Evolutionary conservation across 2,888 invertebrate genomes (phyloP).

Genomic region (Agrotis exclamationis): DNA sequence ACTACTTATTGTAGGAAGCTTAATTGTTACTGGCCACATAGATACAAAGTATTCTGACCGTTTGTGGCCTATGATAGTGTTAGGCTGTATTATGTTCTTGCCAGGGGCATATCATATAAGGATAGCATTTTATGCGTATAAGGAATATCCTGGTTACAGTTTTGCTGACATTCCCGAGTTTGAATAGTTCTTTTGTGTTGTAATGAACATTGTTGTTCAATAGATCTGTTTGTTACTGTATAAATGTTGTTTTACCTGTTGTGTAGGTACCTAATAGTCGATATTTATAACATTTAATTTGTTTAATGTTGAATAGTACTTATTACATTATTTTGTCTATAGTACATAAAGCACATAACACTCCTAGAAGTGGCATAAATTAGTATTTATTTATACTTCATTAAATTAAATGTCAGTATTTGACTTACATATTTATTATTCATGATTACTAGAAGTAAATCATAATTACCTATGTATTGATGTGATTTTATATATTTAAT

Average conservation of each 20-base stretch:
- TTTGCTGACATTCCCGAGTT: conserved; percentile 97
- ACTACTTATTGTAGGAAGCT: conserved; percentile 94
- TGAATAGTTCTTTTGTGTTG: conserved; percentile 83
- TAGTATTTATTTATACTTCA: not conserved
- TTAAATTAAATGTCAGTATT: conserved; percentile 14
- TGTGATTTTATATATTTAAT: conserved; percentile 38
- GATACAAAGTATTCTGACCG: conserved; percentile 96
- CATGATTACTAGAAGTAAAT: conserved; percentile 10
- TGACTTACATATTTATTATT: conserved; percentile 3
- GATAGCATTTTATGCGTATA: conserved; percentile 96
- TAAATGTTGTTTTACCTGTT: conserved; percentile 22
- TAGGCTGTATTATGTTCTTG: conserved; percentile 97
- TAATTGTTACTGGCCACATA: conserved; percentile 95
- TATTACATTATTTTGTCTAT: not conserved
- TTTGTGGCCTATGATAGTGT: conserved; percentile 96
- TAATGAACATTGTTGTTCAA: conserved; percentile 39
- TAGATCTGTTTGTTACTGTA: conserved; percentile 50
- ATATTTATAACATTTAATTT: conserved; percentile 3
- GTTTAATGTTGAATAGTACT: conserved; percentile 21
- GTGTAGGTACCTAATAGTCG: conserved; percentile 35
- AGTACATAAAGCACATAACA: conserved; percentile 22
- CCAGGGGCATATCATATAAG: conserved; percentile 98
- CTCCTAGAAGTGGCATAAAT: conserved; percentile 14
- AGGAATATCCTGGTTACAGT: conserved; percentile 95
- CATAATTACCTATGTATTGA: conserved; percentile 9